A percentile compares a stretch with the other conserved stretches of the same genome.
These are phyloP conservation scores for Stenchaetothrips biformis DNA, from an alignment of 2,888 invertebrate species.

Conservation along the genomic window DNA sequence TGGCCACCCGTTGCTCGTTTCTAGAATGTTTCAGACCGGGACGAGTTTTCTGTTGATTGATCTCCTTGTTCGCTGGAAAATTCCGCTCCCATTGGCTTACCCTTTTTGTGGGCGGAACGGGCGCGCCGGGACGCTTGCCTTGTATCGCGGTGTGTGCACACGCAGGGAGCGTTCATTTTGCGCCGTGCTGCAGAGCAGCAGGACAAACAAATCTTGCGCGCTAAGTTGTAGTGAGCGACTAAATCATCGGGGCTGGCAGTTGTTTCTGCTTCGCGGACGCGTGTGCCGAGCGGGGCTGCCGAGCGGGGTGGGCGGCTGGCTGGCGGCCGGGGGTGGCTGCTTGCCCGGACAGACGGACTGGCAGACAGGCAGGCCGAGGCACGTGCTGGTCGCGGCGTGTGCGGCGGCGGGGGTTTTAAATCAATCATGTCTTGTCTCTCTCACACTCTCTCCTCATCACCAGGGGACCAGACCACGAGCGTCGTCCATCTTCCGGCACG, in stretches of 20 bases:
- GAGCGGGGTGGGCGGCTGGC: not conserved
- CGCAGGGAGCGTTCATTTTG: too few species aligned
- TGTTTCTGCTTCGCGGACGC: not conserved
- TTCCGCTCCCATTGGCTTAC: too few species aligned
- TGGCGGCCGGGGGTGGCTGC: not conserved
- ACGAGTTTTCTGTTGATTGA: too few species aligned
- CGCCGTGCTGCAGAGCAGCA: not conserved
- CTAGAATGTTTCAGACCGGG: too few species aligned
- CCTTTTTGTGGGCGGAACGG: too few species aligned
- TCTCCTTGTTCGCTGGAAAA: too few species aligned
- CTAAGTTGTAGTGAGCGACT: slow-evolving; percentile 7
- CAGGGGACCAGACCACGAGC: slow-evolving; percentile 21
- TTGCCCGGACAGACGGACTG: not conserved
- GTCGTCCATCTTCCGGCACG: slow-evolving; percentile 11
- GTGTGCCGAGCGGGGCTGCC: not conserved
- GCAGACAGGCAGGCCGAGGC: not conserved
- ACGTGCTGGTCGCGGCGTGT: not conserved
- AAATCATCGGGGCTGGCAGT: slow-evolving; percentile 18
- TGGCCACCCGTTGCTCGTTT: too few species aligned
- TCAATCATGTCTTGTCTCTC: slow-evolving; percentile 37
- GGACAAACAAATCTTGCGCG: not conserved
- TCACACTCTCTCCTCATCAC: slow-evolving; percentile 28
- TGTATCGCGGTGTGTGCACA: too few species aligned
- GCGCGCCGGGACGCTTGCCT: too few species aligned
- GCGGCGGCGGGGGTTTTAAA: slow-evolving; percentile 32